Conservation (phyloP, 2,888 invertebrate species). For the Polyommatus icarus region DNA sequence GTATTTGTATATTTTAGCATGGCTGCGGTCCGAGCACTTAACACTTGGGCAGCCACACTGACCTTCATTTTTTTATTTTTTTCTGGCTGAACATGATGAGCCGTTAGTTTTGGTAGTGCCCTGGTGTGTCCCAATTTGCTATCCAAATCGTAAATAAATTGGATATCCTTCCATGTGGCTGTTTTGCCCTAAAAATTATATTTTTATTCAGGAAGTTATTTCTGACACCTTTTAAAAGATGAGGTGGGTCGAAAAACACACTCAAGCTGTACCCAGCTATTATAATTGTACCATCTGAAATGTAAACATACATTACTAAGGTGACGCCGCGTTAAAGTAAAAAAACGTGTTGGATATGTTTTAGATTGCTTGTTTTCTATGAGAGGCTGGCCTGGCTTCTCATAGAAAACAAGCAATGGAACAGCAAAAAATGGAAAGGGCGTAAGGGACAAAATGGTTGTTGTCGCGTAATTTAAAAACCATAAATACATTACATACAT, state of each 20-base stretch:
- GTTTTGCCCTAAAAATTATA: conserved; percentile 33
- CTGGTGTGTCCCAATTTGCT: conserved; percentile 36
- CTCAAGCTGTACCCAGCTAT: conserved; percentile 37
- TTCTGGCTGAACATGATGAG: too few species aligned
- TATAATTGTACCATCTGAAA: conserved; percentile 41
- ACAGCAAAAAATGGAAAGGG: too few species aligned
- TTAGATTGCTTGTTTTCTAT: too few species aligned
- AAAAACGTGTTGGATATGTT: too few species aligned
- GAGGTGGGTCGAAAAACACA: conserved; percentile 41
- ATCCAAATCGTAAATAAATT: conserved; percentile 32
- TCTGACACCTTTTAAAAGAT: conserved; percentile 30
- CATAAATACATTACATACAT: too few species aligned
- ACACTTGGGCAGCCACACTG: not conserved
- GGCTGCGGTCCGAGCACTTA: conserved; percentile 39
- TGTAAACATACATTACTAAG: conserved; percentile 14
- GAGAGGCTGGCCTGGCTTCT: too few species aligned
- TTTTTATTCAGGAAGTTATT: conserved; percentile 31
- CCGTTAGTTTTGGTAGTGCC: conserved; percentile 31
- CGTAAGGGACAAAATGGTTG: too few species aligned
- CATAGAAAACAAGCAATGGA: too few species aligned
- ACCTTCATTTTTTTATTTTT: too few species aligned
- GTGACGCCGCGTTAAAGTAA: too few species aligned
- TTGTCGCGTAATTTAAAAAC: too few species aligned
- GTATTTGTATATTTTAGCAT: conserved; percentile 34
- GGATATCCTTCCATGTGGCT: conserved; percentile 36